Evolutionary conservation across 2,888 invertebrate species (phyloP), one percentile per base, ranked within the genome.

Genomic region (Colletes collaris): DNA sequence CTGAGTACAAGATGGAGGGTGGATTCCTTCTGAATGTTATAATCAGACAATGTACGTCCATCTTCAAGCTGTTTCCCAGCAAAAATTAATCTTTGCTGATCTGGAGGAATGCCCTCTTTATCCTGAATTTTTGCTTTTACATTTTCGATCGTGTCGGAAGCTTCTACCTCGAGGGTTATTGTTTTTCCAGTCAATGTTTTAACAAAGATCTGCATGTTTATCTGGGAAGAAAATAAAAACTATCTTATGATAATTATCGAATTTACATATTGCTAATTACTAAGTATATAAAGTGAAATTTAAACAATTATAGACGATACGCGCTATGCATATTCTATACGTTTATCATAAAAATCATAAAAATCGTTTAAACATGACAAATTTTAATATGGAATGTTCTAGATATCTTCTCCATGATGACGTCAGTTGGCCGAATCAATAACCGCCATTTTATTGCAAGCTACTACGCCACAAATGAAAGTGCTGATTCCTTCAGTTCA

Each of bases 41-140:
- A 98, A 92, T 98, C 98, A 0, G 97, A 97, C 53, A 98, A 94
- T 2, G 98, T 98, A 75, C 98, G 96, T 10, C 97, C 98, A 95
- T 99, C 98, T 94, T 98, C 98, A 90, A 99, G 93, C 94, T 99
- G 98, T 93, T 98, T 98, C 75, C 98, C 98, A 88, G 98, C 98
- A 93, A 98, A 98, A 94, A 98, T 98, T 93, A 98, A 94, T 90
- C 97, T 95, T 93, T 97, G 97, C 93, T 97, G 97, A 93, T 97
- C 97, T 89, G 96, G 96, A 84, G 96, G 96, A 93, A 97, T 97
- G 89, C 97, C 93, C 46, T 82, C 84, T 44, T 76, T 80, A 37
- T 80, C 76, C 4, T 80, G 76, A 49, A 80, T 80, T 53, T 80
- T 76, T 1, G 76, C 80, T 10, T 80, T 80, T 0, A 80, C 80